Evolutionary conservation across 64 coral and sea anemone genomes (phyloP).

Genomic region (Stichodactyla helianthus): DNA sequence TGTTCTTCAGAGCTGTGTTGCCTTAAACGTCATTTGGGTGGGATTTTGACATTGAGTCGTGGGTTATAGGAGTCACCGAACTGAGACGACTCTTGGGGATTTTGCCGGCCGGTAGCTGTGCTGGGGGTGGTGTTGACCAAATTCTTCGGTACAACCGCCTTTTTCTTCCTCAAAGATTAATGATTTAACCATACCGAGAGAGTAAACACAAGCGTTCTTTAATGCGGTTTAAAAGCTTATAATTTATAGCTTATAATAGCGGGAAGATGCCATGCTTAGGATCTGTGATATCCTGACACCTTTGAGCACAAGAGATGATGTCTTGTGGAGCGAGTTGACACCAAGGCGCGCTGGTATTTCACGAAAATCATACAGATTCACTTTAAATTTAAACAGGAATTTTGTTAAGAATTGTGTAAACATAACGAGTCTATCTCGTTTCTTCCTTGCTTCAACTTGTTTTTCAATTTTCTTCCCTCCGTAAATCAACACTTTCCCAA

Average conservation of each 20-base stretch:
- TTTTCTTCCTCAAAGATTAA: not conserved
- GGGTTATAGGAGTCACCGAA: not conserved
- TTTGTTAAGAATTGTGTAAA: no score
- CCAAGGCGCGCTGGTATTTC: not conserved
- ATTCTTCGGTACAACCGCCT: no score
- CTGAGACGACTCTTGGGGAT: not conserved
- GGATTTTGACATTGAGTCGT: not conserved
- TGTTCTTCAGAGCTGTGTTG: not conserved
- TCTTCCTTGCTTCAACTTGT: no score
- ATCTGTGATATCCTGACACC: not conserved
- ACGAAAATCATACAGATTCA: not conserved
- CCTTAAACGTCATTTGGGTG: not conserved
- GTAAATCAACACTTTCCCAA: no score
- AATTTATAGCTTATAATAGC: not conserved
- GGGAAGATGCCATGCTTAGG: no score
- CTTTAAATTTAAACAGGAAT: no score
- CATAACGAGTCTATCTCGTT: no score
- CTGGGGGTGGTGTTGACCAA: not conserved
- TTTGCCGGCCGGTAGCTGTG: not conserved
- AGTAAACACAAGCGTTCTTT: not conserved
- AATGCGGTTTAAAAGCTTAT: not conserved
- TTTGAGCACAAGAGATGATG: not conserved
- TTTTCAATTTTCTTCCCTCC: no score
- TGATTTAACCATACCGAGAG: not conserved
- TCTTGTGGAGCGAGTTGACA: not conserved